Percentiles rank a stretch among this genome's conserved stretches.
phyloP scores from a whole-genome alignment of 2,888 invertebrate species.

The Drosophila neutralis region DNA sequence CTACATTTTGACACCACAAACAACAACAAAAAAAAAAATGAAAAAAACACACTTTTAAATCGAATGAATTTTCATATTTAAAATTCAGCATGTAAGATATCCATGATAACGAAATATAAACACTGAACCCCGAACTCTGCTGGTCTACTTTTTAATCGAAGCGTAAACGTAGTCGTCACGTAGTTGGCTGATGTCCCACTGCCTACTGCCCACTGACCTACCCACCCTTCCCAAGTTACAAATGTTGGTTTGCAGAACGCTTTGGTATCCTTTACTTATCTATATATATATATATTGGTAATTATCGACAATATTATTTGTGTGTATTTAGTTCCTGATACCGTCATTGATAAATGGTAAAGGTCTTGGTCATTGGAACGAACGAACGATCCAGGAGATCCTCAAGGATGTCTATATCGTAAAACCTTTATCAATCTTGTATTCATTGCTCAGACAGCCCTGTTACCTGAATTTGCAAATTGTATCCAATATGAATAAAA shows the following conservation, averaged over 20 bases:
- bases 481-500: slow-evolving; percentile 71
- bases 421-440: slow-evolving; percentile 77
- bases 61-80: slow-evolving; percentile 62
- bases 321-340: slow-evolving; percentile 88
- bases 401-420: slow-evolving; percentile 68
- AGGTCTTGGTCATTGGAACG: slow-evolving; percentile 52
- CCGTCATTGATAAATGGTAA: slow-evolving; percentile 89
- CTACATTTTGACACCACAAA: slow-evolving; percentile 49
- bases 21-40: slow-evolving; percentile 20
- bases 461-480: slow-evolving; percentile 74
- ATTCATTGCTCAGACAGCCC: slow-evolving; percentile 79
- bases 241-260: slow-evolving; percentile 46
- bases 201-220: slow-evolving; percentile 25
- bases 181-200: slow-evolving; percentile 15
- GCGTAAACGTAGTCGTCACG: slow-evolving; percentile 13
- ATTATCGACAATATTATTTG: slow-evolving; percentile 49
- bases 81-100: slow-evolving; percentile 80
- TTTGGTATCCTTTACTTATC: slow-evolving; percentile 13
- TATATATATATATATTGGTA: slow-evolving; percentile 30
- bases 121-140: slow-evolving; percentile 53
- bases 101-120: slow-evolving; percentile 78
- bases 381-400: slow-evolving; percentile 53
- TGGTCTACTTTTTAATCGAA: slow-evolving; percentile 46
- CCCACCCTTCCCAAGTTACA: slow-evolving; percentile 17
- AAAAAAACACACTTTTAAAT: slow-evolving; percentile 23